Conservation (phyloP, 2,113 vertebrate species). For the Thalassarche chlororhynchos region DNA sequence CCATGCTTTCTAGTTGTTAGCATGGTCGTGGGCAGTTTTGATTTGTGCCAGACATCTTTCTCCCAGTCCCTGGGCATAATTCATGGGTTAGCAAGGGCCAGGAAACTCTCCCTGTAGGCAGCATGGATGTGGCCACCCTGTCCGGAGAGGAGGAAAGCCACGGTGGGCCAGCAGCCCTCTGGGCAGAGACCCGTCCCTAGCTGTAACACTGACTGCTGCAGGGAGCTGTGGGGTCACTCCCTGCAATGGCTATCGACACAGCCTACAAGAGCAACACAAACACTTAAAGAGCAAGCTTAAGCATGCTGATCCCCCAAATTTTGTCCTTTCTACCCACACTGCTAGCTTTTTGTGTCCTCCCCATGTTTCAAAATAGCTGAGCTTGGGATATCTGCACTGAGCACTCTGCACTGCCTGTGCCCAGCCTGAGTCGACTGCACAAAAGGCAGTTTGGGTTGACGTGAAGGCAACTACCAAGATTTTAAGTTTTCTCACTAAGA, state of each 20-base stretch:
- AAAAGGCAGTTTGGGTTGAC: not conserved
- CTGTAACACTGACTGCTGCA: not conserved
- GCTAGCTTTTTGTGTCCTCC: not conserved
- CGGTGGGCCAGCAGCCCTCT: not conserved
- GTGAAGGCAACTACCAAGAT: not conserved
- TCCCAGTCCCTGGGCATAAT: not conserved
- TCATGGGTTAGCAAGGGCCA: not conserved
- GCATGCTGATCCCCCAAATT: not conserved
- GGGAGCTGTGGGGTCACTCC: not conserved
- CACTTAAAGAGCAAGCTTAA: not conserved
- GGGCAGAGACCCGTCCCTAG: not conserved
- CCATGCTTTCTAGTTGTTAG: not conserved
- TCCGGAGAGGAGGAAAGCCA: not conserved
- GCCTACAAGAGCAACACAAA: not conserved
- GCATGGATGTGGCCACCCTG: not conserved
- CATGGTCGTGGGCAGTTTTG: not conserved
- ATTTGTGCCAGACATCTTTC: not conserved
- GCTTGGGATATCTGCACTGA: not conserved
- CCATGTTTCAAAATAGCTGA: not conserved
- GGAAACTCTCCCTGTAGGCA: not conserved
- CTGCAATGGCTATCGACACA: not conserved
- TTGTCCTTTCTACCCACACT: not conserved
- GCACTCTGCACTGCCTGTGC: not conserved
- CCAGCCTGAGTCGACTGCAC: not conserved
- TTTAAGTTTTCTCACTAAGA: not conserved